Percentiles rank a stretch among this genome's conserved stretches.
Evolutionary conservation across 2,113 vertebrate genomes (phyloP).

Genomic region (Bufo bufo): DNA sequence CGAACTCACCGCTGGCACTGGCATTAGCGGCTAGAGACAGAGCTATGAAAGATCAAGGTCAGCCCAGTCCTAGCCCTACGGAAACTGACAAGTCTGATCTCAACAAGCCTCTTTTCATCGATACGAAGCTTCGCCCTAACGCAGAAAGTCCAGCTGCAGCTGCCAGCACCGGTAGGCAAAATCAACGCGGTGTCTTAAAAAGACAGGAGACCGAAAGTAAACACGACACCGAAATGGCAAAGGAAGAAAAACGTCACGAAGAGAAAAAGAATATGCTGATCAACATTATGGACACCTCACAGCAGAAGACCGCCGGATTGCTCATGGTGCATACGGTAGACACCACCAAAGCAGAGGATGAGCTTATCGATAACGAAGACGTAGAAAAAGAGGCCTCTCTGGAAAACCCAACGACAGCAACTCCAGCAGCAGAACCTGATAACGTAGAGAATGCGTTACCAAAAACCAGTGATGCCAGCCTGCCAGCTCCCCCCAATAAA

Average conservation of each 20-base stretch:
- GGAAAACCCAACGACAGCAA: slow-evolving; percentile 67
- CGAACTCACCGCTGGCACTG: slow-evolving; percentile 89
- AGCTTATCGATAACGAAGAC: slow-evolving; percentile 71
- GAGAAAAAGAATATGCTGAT: slow-evolving; percentile 85
- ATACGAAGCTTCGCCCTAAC: slow-evolving; percentile 91
- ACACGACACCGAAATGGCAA: slow-evolving; percentile 76
- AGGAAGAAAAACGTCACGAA: slow-evolving; percentile 77
- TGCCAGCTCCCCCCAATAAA: slow-evolving; percentile 73
- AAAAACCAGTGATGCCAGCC: slow-evolving; percentile 67
- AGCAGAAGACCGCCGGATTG: slow-evolving; percentile 86
- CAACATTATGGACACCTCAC: slow-evolving; percentile 80
- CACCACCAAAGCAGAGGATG: slow-evolving; percentile 65
- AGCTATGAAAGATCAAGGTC: slow-evolving; percentile 88
- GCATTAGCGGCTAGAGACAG: slow-evolving; percentile 91
- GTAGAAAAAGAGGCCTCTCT: slow-evolving; percentile 62
- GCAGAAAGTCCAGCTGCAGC: slow-evolving; percentile 78
- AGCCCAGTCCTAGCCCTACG: slow-evolving; percentile 80
- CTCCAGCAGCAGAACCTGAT: slow-evolving; percentile 76
- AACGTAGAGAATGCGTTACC: slow-evolving; percentile 69
- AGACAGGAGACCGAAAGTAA: slow-evolving; percentile 89
- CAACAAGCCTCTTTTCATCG: slow-evolving; percentile 93
- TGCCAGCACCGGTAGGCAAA: slow-evolving; percentile 70
- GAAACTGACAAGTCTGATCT: slow-evolving; percentile 89
- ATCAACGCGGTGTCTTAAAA: slow-evolving; percentile 75
- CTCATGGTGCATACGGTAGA: slow-evolving; percentile 92